These are phyloP conservation scores for Hydropsyche tenuis DNA, from an alignment of 1,140 invertebrate species.

Conservation along the genomic window DNA sequence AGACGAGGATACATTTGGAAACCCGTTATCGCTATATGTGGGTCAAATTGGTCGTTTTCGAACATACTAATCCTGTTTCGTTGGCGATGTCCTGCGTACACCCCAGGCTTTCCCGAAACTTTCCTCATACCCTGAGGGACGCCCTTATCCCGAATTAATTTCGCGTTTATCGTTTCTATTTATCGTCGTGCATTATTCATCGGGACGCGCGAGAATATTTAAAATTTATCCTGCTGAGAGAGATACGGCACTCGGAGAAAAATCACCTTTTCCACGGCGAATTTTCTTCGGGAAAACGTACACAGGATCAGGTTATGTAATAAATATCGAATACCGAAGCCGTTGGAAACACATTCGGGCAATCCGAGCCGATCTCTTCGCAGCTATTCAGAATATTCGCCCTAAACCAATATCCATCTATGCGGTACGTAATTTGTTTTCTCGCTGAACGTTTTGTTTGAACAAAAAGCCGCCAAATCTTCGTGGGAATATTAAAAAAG, in stretches of 20 bases:
- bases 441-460: slow-evolving; percentile 5
- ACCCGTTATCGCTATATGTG: background rate
- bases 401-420: slow-evolving; percentile 16
- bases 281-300: background rate
- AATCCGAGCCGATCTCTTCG: slow-evolving; percentile 24
- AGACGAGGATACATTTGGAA: too few species aligned
- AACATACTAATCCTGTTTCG: slow-evolving; percentile 15
- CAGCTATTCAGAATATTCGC: slow-evolving; percentile 21
- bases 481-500: slow-evolving; percentile 10
- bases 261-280: background rate
- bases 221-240: background rate
- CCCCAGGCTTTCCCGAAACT: background rate
- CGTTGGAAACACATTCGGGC: slow-evolving; percentile 4
- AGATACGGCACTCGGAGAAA: background rate
- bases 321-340: too few species aligned
- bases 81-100: background rate
- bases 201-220: background rate
- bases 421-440: slow-evolving; percentile 21
- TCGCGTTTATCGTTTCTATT: slow-evolving; percentile 28
- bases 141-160: slow-evolving; percentile 19
- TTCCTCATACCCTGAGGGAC: background rate
- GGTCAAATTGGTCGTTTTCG: background rate
- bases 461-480: slow-evolving; percentile 21
- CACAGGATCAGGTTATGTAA: background rate
- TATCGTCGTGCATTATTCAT: slow-evolving; percentile 24